Evolutionary conservation across 2,113 vertebrate genomes (phyloP), one percentile per base, ranked within the genome.

Genomic region (Pelusios castaneus): DNA sequence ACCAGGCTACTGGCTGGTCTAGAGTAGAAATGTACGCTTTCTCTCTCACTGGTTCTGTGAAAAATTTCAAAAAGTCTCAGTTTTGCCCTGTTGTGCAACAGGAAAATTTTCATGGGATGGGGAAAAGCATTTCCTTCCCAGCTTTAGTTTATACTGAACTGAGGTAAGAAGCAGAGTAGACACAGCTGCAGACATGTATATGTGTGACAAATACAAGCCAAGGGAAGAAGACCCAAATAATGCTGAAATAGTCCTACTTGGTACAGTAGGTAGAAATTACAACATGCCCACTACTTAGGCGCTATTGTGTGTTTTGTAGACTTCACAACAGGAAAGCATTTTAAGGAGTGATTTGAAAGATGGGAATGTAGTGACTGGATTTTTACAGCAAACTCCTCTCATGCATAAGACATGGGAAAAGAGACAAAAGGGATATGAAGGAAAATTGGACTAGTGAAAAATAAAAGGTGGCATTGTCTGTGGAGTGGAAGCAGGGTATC

Each of bases 221-320:
- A 63, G 14, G 31, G 31, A 63, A 16, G 60, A 63, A 34, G 60
- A 31, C 31, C 31, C 31, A 63, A 17, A 13, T 19, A 63, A 63
- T 3, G 8, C 31, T 63, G 60, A 63, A 63, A 63, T 63, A 34
- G 16, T 34, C 31, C 17, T n/a, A 29, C 27, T 73, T 31, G 75
- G 38, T 51, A 4, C 38, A 83, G 13, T 47, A 21, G 12, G 2
- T 6, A 0, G 0, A 67, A 80, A 2, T 58, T 0, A 0, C 1
- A 17, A 87, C 1, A 0, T 16, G 5, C 19, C n/a, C 52, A 8
- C 12, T 0, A 0, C 0, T 0, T 73, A 43, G 79, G n/a, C 77
- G 25, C 0, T 12, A 17, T 25, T 9, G 0, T 1, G 2, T 27
- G 45, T 38, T 85, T 3, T 51, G 19, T 34, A 43, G 51, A 49